Evolutionary conservation across 30 jellyfish, hydroid and myxozoan species (phyloP), one percentile per base, ranked within the genome.

Genomic region (Aurelia coerulea): DNA sequence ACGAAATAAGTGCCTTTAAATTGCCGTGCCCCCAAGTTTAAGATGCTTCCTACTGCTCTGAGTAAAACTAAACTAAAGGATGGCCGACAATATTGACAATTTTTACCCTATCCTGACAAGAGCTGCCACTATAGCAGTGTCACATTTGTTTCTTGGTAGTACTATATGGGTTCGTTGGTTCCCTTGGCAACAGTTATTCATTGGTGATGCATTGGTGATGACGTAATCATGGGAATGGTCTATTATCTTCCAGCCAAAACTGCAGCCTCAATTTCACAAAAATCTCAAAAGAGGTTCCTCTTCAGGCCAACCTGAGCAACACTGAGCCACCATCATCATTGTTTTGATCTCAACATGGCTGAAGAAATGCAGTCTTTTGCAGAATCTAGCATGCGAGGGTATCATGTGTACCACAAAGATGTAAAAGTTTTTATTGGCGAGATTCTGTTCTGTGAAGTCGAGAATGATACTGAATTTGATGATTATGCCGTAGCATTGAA

Each of bases 391-490:
- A 67, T 67, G 78, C 75, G 87, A 76, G 87, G 76, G 59, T 76
- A 76, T 76, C 87, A 76, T 76, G 87, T 12, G 31, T 76, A 76
- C 54, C 12, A 52, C 75, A 53, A 76, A 76, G 67, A 53, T 52
- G 31, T n/a, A 16, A 56, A 76, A 76, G 86, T 76, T 12, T n/a
- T 33, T 14, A 76, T 53, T 73, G 68, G 79, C 7, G 51, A 62
- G 33, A n/a, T 78, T 10, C 10, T 78, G 79, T 78, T 60, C 68
- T 78, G 79, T 78, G 88, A 78, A 74, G 29, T 74, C 56, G 85
- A 78, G 51, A 65, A 65, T 60, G 64, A 60, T 65, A 78, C 60
- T 78, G 64, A 56, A 65, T 78, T 62, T 37, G 79, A 78, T 78
- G 53, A 62, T 11, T 2, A 58, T 62, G 88, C 88, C 0, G 79